Evolutionary conservation across 2,797 vertebrate genomes (phyloP).

Genomic region (Scolopax rusticola): DNA sequence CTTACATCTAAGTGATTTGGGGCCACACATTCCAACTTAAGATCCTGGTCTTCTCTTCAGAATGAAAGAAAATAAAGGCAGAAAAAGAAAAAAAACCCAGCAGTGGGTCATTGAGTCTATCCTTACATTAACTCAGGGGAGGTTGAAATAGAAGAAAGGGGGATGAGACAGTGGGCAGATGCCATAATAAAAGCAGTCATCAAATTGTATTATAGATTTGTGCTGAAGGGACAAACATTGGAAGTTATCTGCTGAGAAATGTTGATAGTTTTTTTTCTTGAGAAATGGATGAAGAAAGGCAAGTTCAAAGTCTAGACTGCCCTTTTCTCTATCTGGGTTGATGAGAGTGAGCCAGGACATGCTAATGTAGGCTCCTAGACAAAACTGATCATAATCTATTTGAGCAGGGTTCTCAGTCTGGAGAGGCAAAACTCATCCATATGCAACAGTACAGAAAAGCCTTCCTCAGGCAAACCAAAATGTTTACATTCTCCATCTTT

Average conservation of each 20-base stretch:
- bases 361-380: neutral
- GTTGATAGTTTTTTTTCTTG: neutral
- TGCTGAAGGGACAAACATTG: neutral
- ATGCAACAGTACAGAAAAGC: slow-evolving; percentile 17
- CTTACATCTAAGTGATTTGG: neutral
- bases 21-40: fast-evolving
- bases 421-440: slow-evolving; percentile 43
- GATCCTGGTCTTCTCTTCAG: neutral
- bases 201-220: neutral
- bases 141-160: neutral
- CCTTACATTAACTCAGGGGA: neutral
- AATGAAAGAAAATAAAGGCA: neutral
- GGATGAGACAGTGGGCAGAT: neutral
- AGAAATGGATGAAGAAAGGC: neutral
- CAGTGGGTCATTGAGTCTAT: neutral
- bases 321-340: neutral
- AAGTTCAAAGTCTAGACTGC: neutral
- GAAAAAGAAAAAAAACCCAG: neutral
- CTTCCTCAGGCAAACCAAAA: slow-evolving; percentile 41
- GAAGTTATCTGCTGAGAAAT: neutral
- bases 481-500: slow-evolving; percentile 39
- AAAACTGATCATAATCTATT: slow-evolving; percentile 1
- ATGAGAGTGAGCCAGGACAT: neutral
- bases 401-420: neutral
- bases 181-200: neutral